Base-by-base conservation (phyloP, 2,113 vertebrate species). In the Lophochroa leadbeateri region DNA sequence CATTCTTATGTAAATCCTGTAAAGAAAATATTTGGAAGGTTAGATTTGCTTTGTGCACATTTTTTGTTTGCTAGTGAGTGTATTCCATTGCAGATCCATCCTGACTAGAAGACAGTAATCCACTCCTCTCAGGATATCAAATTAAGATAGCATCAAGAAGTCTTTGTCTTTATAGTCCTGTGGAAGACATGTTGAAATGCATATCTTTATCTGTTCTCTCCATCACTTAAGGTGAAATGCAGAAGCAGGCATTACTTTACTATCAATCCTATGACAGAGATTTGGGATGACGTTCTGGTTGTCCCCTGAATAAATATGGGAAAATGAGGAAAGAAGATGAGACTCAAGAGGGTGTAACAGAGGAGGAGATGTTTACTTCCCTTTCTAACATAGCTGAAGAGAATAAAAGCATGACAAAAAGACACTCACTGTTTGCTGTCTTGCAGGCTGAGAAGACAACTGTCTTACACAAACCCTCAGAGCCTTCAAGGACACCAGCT, bases 341-440 rank as follows among this genome's bases (percentile, higher is more conserved):
- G 21, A 80, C 17, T 65, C 3, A 9, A 21, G 29, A 79, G 64
- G 3, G 8, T 68, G 19, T 68, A 60, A 60, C 2, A 12, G 17
- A 28, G 33, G 13, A 64, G 35, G 71, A 89, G 61, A 53, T n/a
- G 5, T 15, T 77, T 9, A 12, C 20, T 92, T 88, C 13, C 4
- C 19, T 50, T 82, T 90, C 41, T 53, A 41, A 72, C 1, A 6
- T 33, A 53, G 24, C 41, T 65, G 43, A 85, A 82, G 50, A 91
- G 47, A 77, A n/a, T 44, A 46, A 47, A 87, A 39, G 9, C 68
- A 28, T 53, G n/a, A 87, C 24, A 70, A 87, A 82, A 92, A 43
- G 19, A 41, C 16, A 31, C 0, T 0, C 16, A 31, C 0, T 0
- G 12, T 82, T 92, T 44, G 13, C 11, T 72, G 4, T 89, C 33